Evolutionary conservation across 2,113 vertebrate species (phyloP).

Genomic region (Azemiops feae): DNA sequence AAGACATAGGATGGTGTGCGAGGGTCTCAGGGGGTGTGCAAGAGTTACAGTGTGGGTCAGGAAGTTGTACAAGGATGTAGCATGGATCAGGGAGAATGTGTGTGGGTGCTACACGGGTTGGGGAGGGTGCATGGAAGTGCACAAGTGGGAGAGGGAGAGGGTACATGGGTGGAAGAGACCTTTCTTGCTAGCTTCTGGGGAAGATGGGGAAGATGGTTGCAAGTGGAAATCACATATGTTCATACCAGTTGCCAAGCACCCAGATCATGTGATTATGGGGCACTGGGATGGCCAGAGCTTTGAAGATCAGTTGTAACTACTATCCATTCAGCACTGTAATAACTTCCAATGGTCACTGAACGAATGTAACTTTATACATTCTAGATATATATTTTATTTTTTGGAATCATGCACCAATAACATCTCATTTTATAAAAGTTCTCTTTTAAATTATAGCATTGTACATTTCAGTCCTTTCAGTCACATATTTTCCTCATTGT

Average conservation of each 20-base stretch:
- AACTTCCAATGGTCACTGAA: background rate
- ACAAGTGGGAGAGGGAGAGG: background rate
- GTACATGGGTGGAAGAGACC: background rate
- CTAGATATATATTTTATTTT: background rate
- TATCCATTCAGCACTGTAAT: background rate
- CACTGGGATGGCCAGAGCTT: background rate
- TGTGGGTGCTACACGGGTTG: background rate
- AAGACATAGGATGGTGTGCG: too few species aligned
- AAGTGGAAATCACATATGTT: background rate
- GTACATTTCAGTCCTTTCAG: background rate
- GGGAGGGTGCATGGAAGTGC: background rate
- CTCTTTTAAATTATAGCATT: background rate
- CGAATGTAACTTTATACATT: background rate
- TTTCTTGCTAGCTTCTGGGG: background rate
- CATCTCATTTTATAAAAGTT: background rate
- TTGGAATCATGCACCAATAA: too few species aligned
- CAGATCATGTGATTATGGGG: background rate
- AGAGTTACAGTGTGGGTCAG: background rate
- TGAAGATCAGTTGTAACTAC: background rate
- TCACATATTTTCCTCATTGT: background rate
- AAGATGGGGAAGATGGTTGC: background rate
- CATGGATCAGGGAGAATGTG: background rate
- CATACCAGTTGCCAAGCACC: background rate
- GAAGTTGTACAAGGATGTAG: background rate
- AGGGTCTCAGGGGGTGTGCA: background rate